These are phyloP conservation scores for Daktulosphaira vitifoliae DNA, from an alignment of 1,140 invertebrate genomes.

Conservation along the genomic window DNA sequence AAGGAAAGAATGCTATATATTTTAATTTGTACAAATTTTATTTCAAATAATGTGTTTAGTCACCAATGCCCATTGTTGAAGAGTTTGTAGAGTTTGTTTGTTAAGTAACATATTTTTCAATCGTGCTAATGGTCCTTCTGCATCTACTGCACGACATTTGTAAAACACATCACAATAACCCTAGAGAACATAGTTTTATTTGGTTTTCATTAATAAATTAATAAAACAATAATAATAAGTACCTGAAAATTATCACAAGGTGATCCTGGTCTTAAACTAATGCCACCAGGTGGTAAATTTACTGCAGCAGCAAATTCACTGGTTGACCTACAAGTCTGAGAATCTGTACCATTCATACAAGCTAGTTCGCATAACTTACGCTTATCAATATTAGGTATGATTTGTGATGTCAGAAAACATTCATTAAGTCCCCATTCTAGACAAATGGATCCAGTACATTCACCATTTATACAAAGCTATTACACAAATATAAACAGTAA, in stretches of 20 bases:
- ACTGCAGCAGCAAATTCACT: conserved; percentile 68
- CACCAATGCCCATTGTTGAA: conserved; percentile 80
- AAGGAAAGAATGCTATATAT: no score
- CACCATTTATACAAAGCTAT: conserved; percentile 84
- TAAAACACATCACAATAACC: conserved; percentile 98
- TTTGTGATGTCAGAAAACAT: conserved; percentile 86
- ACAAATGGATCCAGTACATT: conserved; percentile 93
- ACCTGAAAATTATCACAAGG: conserved; percentile 98
- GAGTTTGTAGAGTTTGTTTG: conserved; percentile 71
- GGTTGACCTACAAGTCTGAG: conserved; percentile 72
- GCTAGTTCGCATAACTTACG: conserved; percentile 89
- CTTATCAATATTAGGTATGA: conserved; percentile 73
- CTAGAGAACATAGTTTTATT: conserved; percentile 44
- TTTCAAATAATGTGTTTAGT: conserved; percentile 38
- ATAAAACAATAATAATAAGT: no score
- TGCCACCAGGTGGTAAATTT: conserved; percentile 70
- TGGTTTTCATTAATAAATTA: background rate
- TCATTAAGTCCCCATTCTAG: conserved; percentile 87
- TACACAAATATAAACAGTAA: conserved; percentile 28
- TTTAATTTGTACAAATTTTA: no score
- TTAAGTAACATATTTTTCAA: conserved; percentile 96
- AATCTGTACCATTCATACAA: conserved; percentile 76
- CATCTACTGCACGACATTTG: conserved; percentile 94
- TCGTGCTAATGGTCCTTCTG: conserved; percentile 90
- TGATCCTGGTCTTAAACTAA: conserved; percentile 83